Evolutionary conservation across 2,113 vertebrate species (phyloP).

Genomic region (Antigone vipio): DNA sequence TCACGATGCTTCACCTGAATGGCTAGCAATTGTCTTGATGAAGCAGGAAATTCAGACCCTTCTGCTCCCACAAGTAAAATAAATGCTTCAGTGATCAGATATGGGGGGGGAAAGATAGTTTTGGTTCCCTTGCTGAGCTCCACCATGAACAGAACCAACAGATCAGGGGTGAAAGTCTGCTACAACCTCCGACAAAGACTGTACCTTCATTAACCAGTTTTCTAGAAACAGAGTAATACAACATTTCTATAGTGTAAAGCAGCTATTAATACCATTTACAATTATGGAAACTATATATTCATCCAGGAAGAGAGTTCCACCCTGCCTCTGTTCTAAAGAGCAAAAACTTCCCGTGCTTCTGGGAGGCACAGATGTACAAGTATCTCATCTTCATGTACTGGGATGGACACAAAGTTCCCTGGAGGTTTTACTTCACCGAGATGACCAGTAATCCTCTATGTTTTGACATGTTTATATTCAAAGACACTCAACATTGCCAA

Average conservation of each 20-base stretch:
- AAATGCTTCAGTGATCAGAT: not conserved
- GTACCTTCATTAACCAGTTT: not conserved
- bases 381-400: not conserved
- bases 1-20: not conserved
- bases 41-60: not conserved
- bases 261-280: not conserved
- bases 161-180: not conserved
- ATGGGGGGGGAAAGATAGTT: rapidly evolving
- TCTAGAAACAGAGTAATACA: not conserved
- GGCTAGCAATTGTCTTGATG: not conserved
- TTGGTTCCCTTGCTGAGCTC: not conserved
- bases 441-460: not conserved
- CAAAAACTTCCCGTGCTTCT: not conserved
- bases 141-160: not conserved
- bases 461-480: not conserved
- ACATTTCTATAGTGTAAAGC: not conserved
- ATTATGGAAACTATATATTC: not conserved
- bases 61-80: not conserved
- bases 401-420: not conserved
- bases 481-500: not conserved
- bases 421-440: not conserved
- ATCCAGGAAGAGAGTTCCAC: not conserved
- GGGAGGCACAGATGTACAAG: not conserved
- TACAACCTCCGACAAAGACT: not conserved
- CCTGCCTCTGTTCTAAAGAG: not conserved